Conservation (phyloP, 2,888 invertebrate species). For the Agrochola litura region DNA sequence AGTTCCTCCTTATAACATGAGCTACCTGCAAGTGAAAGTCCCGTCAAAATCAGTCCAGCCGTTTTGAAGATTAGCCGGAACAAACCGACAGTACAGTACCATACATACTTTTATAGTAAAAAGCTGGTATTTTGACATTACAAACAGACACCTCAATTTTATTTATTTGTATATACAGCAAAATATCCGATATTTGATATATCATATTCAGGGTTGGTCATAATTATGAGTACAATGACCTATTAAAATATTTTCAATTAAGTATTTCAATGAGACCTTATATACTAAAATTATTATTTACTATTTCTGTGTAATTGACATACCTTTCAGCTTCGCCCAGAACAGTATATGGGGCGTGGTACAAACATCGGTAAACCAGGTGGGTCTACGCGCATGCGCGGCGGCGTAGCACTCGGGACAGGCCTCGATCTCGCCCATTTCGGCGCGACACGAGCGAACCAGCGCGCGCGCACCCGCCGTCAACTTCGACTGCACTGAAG, state of each 20-base stretch:
- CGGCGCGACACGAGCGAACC: slow-evolving; percentile 96
- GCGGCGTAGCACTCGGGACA: slow-evolving; percentile 98
- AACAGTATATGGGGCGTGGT: slow-evolving; percentile 96
- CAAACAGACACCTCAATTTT: no score
- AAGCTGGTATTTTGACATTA: no score
- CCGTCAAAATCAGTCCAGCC: no score
- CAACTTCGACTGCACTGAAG: slow-evolving; percentile 93
- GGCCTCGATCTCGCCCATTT: slow-evolving; percentile 97
- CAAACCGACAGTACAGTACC: no score
- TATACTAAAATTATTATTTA: background rate
- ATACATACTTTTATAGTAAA: no score
- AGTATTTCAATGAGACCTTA: background rate
- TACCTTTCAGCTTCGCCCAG: slow-evolving; percentile 98
- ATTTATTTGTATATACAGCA: no score
- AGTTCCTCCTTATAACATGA: no score
- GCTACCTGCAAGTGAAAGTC: no score
- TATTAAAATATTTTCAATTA: background rate
- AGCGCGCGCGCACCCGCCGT: slow-evolving; percentile 94
- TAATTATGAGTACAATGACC: background rate
- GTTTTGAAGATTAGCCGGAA: no score
- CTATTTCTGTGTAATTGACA: background rate
- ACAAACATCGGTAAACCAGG: slow-evolving; percentile 98
- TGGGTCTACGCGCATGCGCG: slow-evolving; percentile 94
- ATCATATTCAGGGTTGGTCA: background rate
- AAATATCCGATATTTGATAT: no score